phyloP scores from a whole-genome alignment of 2,888 invertebrate genomes.

The Nymphalis polychloros region DNA sequence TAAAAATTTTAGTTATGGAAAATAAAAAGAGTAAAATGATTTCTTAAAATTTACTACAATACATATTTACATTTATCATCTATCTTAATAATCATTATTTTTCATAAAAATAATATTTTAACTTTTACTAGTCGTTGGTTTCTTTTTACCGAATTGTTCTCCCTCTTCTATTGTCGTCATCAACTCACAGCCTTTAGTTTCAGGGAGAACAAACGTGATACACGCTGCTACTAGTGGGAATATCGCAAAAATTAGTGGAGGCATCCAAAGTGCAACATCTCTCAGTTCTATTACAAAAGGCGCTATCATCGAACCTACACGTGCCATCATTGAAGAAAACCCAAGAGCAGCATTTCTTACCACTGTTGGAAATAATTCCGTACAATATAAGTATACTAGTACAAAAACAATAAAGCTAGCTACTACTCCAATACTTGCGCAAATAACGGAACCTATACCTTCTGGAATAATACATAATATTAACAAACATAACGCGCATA shows the following conservation, averaged over 20 bases:
- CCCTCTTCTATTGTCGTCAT: constrained; percentile 92
- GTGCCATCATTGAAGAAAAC: constrained; percentile 92
- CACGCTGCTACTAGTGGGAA: constrained; percentile 81
- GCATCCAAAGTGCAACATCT: constrained; percentile 79
- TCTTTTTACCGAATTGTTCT: constrained; percentile 79
- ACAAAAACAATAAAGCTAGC: constrained; percentile 92
- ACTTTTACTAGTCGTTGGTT: constrained; percentile 22
- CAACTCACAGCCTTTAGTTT: constrained; percentile 88
- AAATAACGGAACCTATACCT: constrained; percentile 73
- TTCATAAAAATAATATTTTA: not conserved
- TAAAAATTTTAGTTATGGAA: too few species aligned
- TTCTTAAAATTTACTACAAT: constrained; percentile 7
- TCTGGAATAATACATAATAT: constrained; percentile 80
- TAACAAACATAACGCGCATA: constrained; percentile 84
- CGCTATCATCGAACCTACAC: constrained; percentile 92
- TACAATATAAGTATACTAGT: constrained; percentile 91
- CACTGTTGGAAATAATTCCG: constrained; percentile 94
- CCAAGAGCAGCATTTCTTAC: constrained; percentile 93
- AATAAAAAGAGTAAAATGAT: not conserved
- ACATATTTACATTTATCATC: constrained; percentile 4
- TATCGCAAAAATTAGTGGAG: constrained; percentile 87
- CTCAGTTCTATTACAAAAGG: constrained; percentile 88
- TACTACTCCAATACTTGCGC: constrained; percentile 88
- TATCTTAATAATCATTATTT: not conserved
- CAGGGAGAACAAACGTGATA: constrained; percentile 85